A percentile compares a stretch with the other conserved stretches of the same genome.
Conservation (phyloP, 2,797 vertebrate species). For the Tokudaia muenninki region DNA sequence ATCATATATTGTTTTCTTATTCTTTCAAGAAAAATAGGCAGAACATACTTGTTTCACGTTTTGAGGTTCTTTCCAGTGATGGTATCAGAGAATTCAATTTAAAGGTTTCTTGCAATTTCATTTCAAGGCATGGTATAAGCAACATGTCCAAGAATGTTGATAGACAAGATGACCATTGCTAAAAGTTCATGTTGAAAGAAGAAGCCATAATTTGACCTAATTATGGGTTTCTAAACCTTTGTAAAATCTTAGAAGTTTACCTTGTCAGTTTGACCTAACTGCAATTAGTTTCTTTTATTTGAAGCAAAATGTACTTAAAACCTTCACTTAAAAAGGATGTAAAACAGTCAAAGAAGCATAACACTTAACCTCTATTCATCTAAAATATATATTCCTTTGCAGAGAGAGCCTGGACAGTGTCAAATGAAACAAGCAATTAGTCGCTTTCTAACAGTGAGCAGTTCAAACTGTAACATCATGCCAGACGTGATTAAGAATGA, state of each 20-base stretch:
- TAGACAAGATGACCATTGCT: constrained; percentile 2
- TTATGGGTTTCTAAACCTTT: constrained; percentile 57
- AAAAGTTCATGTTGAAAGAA: constrained; percentile 39
- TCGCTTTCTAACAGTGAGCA: constrained; percentile 81
- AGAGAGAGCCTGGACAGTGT: constrained; percentile 83
- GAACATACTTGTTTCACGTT: neutral
- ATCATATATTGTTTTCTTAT: constrained; percentile 9
- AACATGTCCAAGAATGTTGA: constrained; percentile 4
- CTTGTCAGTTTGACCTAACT: neutral
- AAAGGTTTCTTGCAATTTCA: neutral
- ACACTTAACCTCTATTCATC: constrained; percentile 78
- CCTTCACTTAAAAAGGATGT: constrained; percentile 63
- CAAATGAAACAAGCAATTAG: constrained; percentile 88
- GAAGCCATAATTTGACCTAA: constrained; percentile 28
- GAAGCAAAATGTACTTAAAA: constrained; percentile 64
- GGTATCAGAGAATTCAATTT: constrained; percentile 11
- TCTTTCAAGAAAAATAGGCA: neutral
- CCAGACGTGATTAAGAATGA: constrained; percentile 91
- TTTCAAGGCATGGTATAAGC: neutral
- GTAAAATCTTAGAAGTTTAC: constrained; percentile 47
- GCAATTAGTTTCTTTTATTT: constrained; percentile 66
- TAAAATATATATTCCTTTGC: constrained; percentile 70
- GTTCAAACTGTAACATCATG: constrained; percentile 87
- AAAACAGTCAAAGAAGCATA: constrained; percentile 78
- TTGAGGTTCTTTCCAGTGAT: neutral